These are phyloP conservation scores for Hesperophylax magnus DNA, from an alignment of 1,140 invertebrate species.

Conservation along the genomic window DNA sequence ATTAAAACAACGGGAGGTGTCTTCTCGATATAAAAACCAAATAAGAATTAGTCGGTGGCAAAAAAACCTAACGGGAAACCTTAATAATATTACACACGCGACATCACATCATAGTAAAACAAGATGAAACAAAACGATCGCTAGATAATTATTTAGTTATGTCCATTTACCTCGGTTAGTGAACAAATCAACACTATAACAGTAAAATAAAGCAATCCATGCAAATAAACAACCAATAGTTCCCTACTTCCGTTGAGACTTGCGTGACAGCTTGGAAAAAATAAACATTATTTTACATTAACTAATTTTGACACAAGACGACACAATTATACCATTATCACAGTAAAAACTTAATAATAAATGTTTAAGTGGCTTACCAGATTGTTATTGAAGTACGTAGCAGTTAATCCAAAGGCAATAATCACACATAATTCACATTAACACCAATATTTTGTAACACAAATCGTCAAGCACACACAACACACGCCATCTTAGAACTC, in stretches of 20 bases:
- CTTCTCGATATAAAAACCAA: too few species aligned
- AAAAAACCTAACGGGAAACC: slow-evolving; percentile 7
- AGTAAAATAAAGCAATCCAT: background rate
- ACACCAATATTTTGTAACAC: slow-evolving; percentile 43
- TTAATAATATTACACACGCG: background rate
- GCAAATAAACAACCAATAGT: slow-evolving; percentile 7
- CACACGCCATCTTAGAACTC: slow-evolving; percentile 46
- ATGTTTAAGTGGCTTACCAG: slow-evolving; percentile 23
- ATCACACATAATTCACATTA: slow-evolving; percentile 48
- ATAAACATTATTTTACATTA: slow-evolving; percentile 16
- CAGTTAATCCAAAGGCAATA: slow-evolving; percentile 35
- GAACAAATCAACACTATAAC: background rate
- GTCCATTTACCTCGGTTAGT: background rate
- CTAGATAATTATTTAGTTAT: background rate
- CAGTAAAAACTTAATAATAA: background rate
- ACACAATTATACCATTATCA: slow-evolving; percentile 14
- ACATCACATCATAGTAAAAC: background rate
- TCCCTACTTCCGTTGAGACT: slow-evolving; percentile 11
- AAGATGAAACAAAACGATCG: background rate
- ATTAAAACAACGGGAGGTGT: too few species aligned
- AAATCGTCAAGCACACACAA: slow-evolving; percentile 44
- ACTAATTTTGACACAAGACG: background rate
- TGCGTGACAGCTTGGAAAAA: slow-evolving; percentile 31
- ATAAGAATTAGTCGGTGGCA: too few species aligned
- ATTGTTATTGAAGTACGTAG: background rate